Evolutionary conservation across 2,888 invertebrate genomes (phyloP), one percentile per base, ranked within the genome.

Genomic region (Andrena fulva): DNA sequence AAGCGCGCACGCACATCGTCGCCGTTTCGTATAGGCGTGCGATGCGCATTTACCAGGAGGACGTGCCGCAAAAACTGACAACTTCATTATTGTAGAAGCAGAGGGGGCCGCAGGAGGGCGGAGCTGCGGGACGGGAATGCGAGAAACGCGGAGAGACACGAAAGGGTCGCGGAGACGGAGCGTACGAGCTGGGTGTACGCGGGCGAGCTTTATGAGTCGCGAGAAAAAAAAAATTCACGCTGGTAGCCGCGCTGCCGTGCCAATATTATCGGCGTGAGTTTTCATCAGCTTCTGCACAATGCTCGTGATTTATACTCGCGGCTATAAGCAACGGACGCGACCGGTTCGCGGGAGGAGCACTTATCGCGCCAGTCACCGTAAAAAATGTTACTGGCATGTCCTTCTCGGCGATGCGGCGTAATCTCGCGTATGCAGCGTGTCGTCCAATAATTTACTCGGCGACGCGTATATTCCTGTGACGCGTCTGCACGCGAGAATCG

Each of bases 81-180:
- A 85, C 87, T 90, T 86, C 79, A 89, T 90, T 87, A 89, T 85
- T 81, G 71, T 77, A 69, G 68, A 60, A 12, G 60, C 29, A 33
- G 16, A 73, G 64, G n/a, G 20, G 29, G 66, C 27, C 68, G 20
- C 12, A 29, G 29, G 29, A 33, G 52, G 66, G 54, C 20, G 63
- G 54, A 54, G 54, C 24, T 27, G 2, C 35, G 12, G 35, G 29
- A 5, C 67, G 27, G 48, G 60, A 75, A 70, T 29, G 42, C 42
- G 50, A 42, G 16, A 33, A 48, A 48, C 2, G 29, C 20, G 29
- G 35, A 52, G 42, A 62, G 24, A 12, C 56, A 35, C 56, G 69
- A 27, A 42, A 59, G n/a, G 63, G 42, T 64, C 5, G 12, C 29
- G 27, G n/a, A 27, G 35, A 20, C 16, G 8, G 27, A 63, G 69